These are phyloP conservation scores for Meriones unguiculatus DNA, from an alignment of 2,113 vertebrate species.

Conservation along the genomic window DNA sequence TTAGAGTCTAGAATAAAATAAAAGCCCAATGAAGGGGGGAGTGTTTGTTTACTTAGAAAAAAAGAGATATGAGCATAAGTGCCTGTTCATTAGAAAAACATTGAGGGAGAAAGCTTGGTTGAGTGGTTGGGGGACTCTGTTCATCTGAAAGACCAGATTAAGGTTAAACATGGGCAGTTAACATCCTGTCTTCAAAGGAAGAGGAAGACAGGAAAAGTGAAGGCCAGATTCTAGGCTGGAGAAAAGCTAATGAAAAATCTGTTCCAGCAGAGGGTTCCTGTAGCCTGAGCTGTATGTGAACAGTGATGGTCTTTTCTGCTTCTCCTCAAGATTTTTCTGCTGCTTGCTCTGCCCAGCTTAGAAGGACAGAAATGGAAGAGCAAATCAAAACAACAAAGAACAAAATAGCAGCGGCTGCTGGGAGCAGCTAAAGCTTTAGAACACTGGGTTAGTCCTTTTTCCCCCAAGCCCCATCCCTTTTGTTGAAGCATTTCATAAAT, in stretches of 20 bases:
- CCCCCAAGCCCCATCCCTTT: neutral
- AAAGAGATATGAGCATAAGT: neutral
- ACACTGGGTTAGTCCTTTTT: neutral
- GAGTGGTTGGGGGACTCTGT: neutral
- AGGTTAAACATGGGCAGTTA: neutral
- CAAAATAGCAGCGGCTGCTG: neutral
- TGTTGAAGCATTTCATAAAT: constrained; percentile 50
- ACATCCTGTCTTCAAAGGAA: neutral
- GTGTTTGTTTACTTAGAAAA: neutral
- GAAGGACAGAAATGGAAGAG: neutral
- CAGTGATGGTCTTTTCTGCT: neutral
- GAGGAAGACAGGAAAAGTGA: neutral
- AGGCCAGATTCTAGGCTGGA: neutral
- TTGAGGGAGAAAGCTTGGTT: neutral
- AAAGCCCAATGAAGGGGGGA: neutral
- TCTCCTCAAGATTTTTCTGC: neutral
- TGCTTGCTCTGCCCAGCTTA: neutral
- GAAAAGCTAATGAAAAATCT: neutral
- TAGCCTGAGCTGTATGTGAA: neutral
- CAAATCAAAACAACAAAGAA: neutral
- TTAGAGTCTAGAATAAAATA: constrained; percentile 50
- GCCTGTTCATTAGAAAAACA: neutral
- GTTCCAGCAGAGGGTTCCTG: neutral
- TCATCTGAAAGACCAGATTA: neutral
- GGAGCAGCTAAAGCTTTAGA: neutral